These are phyloP conservation scores for Chelonus insularis DNA, from an alignment of 1,140 invertebrate genomes.

Conservation along the genomic window DNA sequence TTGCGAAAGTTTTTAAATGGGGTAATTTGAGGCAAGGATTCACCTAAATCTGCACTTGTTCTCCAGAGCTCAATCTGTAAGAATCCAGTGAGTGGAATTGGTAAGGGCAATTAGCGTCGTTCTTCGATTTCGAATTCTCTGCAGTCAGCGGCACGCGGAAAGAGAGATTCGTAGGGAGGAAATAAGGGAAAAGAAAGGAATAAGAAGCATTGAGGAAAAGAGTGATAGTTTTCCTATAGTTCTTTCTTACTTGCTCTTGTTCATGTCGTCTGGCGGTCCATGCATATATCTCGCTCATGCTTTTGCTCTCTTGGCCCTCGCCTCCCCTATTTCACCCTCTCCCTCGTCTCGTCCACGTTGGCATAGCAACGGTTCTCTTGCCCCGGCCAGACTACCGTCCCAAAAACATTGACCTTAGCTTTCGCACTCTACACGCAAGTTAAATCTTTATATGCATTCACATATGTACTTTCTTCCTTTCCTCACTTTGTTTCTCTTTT, in stretches of 20 bases:
- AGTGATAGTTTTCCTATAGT: conserved; percentile 17
- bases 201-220: conserved; percentile 10
- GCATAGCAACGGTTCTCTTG: conserved; percentile 45
- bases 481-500: background rate
- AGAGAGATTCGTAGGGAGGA: background rate
- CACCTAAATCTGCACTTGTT: conserved; percentile 10
- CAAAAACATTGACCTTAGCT: conserved; percentile 52
- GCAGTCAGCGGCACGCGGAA: conserved; percentile 1
- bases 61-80: background rate
- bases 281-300: conserved; percentile 26
- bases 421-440: conserved; percentile 18
- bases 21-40: conserved; percentile 8
- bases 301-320: conserved; percentile 17
- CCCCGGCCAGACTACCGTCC: conserved; percentile 40
- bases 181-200: background rate
- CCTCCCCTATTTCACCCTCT: conserved; percentile 35
- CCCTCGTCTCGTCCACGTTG: conserved; percentile 35
- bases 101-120: conserved; percentile 44
- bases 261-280: conserved; percentile 19
- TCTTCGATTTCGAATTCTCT: conserved; percentile 28
- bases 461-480: background rate
- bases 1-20: background rate
- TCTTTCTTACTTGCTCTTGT: conserved; percentile 26
- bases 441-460: conserved; percentile 2
- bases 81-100: background rate